Evolutionary conservation across 1,140 invertebrate genomes (phyloP).

Genomic region (Drosophila burlai): DNA sequence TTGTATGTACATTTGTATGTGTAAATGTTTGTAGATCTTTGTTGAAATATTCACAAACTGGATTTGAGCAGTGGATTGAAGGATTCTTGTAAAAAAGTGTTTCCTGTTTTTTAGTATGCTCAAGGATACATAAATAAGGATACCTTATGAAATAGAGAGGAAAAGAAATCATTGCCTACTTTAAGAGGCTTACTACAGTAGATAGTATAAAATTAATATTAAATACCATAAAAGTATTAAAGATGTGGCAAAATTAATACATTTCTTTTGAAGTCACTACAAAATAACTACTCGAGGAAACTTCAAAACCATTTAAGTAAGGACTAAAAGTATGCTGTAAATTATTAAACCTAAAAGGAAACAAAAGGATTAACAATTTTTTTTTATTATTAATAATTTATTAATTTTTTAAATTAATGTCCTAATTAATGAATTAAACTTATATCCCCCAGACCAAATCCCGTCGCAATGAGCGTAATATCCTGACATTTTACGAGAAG

Average conservation of each 20-base stretch:
- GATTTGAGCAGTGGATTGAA: not conserved
- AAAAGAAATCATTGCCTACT: not conserved
- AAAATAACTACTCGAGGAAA: not conserved
- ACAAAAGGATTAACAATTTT: not conserved
- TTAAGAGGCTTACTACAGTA: not conserved
- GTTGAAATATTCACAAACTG: not conserved
- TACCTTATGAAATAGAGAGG: not conserved
- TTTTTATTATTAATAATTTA: too few relatives aligned
- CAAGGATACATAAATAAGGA: constrained; percentile 3
- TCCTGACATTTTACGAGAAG: constrained; percentile 82
- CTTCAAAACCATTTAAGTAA: too few relatives aligned
- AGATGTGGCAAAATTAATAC: not conserved
- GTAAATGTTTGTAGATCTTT: not conserved
- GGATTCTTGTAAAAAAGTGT: not conserved
- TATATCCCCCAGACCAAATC: constrained; percentile 48
- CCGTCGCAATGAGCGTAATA: constrained; percentile 81
- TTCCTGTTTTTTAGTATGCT: not conserved
- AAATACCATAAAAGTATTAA: too few relatives aligned
- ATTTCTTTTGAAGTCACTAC: not conserved
- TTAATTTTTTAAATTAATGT: not conserved
- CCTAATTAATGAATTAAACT: not conserved
- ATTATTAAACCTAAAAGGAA: not conserved
- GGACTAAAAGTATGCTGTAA: not conserved
- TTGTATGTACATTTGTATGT: not conserved
- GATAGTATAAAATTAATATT: not conserved